Evolutionary conservation across 2,888 invertebrate genomes (phyloP), one percentile per base, ranked within the genome.

Genomic region (Lasioglossum figueresi): DNA sequence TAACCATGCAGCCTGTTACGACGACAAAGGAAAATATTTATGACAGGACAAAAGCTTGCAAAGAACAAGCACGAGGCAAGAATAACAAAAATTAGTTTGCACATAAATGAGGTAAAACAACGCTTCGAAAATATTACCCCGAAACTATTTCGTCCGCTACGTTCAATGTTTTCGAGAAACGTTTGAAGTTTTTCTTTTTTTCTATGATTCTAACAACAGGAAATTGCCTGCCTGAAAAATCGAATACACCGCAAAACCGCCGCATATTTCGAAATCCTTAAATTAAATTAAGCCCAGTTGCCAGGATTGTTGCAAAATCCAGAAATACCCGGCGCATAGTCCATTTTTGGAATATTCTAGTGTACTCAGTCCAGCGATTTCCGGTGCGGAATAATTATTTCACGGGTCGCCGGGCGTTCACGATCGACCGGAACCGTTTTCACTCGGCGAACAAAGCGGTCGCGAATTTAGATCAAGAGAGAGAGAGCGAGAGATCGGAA

Each of bases 1-100:
- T n/a, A n/a, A n/a, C n/a, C 56, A 56, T 56, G n/a, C 4, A 56
- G 56, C n/a, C 56, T n/a, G 56, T n/a, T 12, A n/a, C 12, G n/a
- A n/a, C 56, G 56, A 56, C n/a, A 56, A 56, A 56, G n/a, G 56
- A 56, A 56, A 56, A 56, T 56, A 56, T 56, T n/a, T 56, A n/a
- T 56, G n/a, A 56, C 56, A 56, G 56, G n/a, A 4, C 1, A 56
- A 10, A 3, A 56, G n/a, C 56, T n/a, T 4, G 56, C n/a, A 4
- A 56, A n/a, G n/a, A n/a, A 8, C 2, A n/a, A 3, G n/a, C n/a
- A 1, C 56, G 56, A 12, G 56, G n/a, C 56, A 4, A 56, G 56
- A n/a, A 56, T 12, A 3, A 40, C 3, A 52, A n/a, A 52, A 52
- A 52, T 52, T 52, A 10, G 52, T n/a, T 52, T n/a, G 52, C 23